Base-by-base conservation (phyloP, 2,888 invertebrate genomes). In the Ichneumoninae sp. region DNA sequence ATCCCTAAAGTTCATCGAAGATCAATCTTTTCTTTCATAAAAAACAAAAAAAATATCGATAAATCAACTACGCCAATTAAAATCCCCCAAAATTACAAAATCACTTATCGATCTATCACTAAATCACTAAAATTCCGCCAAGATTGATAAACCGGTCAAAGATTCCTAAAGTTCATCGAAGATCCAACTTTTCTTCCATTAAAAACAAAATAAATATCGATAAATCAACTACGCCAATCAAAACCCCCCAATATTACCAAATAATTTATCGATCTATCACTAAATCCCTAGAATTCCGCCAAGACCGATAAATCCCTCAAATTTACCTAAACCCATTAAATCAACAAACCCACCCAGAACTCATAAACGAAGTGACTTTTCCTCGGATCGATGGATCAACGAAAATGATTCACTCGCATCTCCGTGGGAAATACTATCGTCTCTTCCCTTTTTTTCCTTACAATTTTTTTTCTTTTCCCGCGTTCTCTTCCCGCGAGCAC, bases 391-490 rank as follows among this genome's bases (percentile, higher is more conserved):
- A 63, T 63, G 6, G 3, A 63, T 63, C 63, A 33, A 33, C 33
- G 30, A 57, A 3, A 10, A n/a, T 33, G 0, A 33, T 16, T 26
- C 5, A 30, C 63, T 33, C 4, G 33, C 63, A 69, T 47, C 60
- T 65, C 30, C 75, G 74, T 75, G 81, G 68, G 68, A 75, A 75
- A 81, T 30, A 6, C 65, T 40, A 52, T 44, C 54, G 30, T 16
- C 44, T 19, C 44, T 54, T 70, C 10, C 52, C 52, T 5, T 36
- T 70, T 70, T 68, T 4, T 44, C 1, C 16, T 36, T 13, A 3
- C 33, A 8, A 44, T 30, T n/a, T 7, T 40, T 16, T 5, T 19
- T 60, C 8, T 13, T 73, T 4, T 13, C 13, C 16, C 3, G 47
- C 40, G 26, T n/a, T 16, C 19, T 40, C 44, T 13, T 60, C 44